These are phyloP conservation scores for Liolophura sinensis DNA, from an alignment of 1,140 invertebrate species.

Conservation along the genomic window DNA sequence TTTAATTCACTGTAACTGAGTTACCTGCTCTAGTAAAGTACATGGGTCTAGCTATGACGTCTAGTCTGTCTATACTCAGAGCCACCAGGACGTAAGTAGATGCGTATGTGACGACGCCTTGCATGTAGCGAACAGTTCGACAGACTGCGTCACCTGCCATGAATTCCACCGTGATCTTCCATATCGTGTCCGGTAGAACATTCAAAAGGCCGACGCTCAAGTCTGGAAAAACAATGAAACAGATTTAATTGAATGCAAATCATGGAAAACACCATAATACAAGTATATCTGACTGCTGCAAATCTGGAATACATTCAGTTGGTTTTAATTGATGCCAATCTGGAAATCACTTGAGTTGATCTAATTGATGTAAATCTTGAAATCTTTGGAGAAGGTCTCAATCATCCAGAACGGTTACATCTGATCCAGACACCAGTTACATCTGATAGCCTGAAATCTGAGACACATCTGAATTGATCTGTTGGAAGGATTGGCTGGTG, in stretches of 20 bases:
- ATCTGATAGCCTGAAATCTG: too few species aligned
- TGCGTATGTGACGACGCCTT: slow-evolving; percentile 72
- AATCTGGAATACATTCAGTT: too few species aligned
- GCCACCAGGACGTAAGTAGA: slow-evolving; percentile 94
- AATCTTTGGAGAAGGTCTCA: too few species aligned
- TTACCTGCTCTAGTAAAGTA: slow-evolving; percentile 38
- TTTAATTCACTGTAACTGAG: slow-evolving; percentile 2
- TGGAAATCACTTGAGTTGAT: too few species aligned
- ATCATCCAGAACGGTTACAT: too few species aligned
- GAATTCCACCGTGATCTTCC: slow-evolving; percentile 45
- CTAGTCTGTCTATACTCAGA: slow-evolving; percentile 90
- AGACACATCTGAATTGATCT: too few species aligned
- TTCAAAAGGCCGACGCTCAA: slow-evolving; percentile 40
- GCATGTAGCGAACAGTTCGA: slow-evolving; percentile 41
- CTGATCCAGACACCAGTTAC: too few species aligned
- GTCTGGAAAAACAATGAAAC: slow-evolving; percentile 27
- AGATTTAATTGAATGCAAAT: neutral
- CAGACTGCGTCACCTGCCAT: slow-evolving; percentile 38
- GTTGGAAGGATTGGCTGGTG: too few species aligned
- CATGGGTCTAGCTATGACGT: slow-evolving; percentile 92
- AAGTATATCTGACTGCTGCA: too few species aligned
- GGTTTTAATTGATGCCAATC: too few species aligned
- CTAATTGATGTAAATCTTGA: too few species aligned
- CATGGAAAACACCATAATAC: too few species aligned
- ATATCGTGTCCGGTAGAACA: slow-evolving; percentile 44